A percentile compares a stretch with the other conserved stretches of the same genome.
These are phyloP conservation scores for Theocolax elegans DNA, from an alignment of 1,140 invertebrate species.

Conservation along the genomic window DNA sequence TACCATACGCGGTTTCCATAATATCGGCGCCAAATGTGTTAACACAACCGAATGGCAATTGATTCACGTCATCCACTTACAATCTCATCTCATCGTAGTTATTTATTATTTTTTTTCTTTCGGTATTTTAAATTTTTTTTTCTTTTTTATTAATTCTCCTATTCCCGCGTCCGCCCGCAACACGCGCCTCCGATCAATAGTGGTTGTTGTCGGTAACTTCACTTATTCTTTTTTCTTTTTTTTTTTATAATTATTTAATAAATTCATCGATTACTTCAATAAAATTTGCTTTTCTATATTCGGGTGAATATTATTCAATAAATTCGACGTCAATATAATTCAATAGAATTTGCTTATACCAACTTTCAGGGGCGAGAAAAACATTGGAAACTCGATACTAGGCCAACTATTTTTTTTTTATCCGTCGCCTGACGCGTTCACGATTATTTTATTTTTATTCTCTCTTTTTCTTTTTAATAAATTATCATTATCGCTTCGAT, in stretches of 20 bases:
- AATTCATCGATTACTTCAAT: no score
- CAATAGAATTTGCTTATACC: constrained; percentile 51
- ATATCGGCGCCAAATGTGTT: neutral
- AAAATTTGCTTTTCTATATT: constrained; percentile 58
- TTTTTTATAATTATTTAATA: no score
- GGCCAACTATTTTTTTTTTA: constrained; percentile 62
- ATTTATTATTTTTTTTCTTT: no score
- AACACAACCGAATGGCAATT: constrained; percentile 6
- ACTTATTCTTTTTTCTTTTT: no score
- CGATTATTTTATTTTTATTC: neutral
- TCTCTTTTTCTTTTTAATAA: neutral
- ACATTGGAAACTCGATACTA: constrained; percentile 65
- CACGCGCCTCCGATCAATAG: constrained; percentile 15
- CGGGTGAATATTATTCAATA: constrained; percentile 59
- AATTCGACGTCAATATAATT: constrained; percentile 56
- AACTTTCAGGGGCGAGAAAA: constrained; percentile 54
- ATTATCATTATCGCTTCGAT: no score
- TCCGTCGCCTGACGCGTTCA: neutral
- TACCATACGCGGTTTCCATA: neutral
- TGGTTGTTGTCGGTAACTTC: constrained; percentile 19
- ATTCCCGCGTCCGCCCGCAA: neutral
- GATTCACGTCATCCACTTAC: neutral
- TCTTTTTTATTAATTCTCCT: constrained; percentile 6
- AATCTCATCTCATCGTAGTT: no score
- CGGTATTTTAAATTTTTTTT: neutral